Base-by-base conservation (phyloP, 2,888 invertebrate genomes). In the Muscina levida region DNA sequence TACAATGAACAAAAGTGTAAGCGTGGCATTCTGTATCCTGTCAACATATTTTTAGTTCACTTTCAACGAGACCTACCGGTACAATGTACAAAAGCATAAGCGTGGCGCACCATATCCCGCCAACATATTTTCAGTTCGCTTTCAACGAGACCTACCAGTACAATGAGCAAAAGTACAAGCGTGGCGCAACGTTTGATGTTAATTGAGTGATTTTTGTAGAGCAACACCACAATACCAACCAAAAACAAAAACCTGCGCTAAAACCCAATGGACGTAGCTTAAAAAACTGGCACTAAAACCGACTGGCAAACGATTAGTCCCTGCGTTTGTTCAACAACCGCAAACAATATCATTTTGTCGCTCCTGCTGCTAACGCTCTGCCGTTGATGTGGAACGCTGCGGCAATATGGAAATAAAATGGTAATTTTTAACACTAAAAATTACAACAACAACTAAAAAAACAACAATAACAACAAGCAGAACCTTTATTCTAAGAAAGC, bases 181-280 rank as follows among this genome's bases (percentile, higher is more conserved):
- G 56, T 75, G 81, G 79, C 77, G 79, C 74, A 75, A 75, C 67
- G 71, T 78, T 82, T 78, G 77, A 78, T 77, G 82, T 82, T 79
- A 79, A 82, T 82, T 77, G 82, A 77, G 78, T 75, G 72, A 75
- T 78, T 82, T 77, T 77, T 73, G 66, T 71, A 56, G 71, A 72
- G 76, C 76, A 76, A 79, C 70, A 73, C 31, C 39, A 48, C 19
- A 73, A 76, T 68, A 37, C 53, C 76, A 67, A 67, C 48, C 59
- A 62, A 67, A 67, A 70, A 57, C 26, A 77, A 65, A 70, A 57
- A 62, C n/a, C n/a, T n/a, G n/a, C n/a, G 44, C 37, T 31, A 65
- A 44, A 68, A 48, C 17, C 51, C 11, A 4, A 37, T 11, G 15
- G 39, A 24, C n/a, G n/a, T n/a, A n/a, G n/a, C n/a, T n/a, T n/a